A percentile compares a stretch with the other conserved stretches of the same genome.
Evolutionary conservation across 64 coral and sea anemone species (phyloP).

Genomic region (Actinia equina): DNA sequence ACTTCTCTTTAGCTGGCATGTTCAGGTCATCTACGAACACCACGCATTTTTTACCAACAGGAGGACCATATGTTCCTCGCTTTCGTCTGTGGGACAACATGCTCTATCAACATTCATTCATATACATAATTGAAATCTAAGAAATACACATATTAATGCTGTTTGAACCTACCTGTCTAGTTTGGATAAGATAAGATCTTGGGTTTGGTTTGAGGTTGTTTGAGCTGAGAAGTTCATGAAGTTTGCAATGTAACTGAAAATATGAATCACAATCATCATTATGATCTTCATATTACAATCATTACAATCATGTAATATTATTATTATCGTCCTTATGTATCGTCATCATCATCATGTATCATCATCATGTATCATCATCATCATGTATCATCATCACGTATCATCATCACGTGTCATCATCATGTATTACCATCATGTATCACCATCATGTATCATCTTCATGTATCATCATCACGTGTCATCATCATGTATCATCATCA

Average conservation of each 20-base stretch:
- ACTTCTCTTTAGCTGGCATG: constrained; percentile 98
- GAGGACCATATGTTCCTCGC: constrained; percentile 81
- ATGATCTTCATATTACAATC: not conserved
- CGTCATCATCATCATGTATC: not conserved
- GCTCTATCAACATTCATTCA: not conserved
- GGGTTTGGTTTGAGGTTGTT: constrained; percentile 90
- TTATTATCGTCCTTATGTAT: not conserved
- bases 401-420: too few relatives aligned
- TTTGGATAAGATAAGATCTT: constrained; percentile 92
- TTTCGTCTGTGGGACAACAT: constrained; percentile 32
- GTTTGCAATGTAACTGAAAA: constrained; percentile 91
- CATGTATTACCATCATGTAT: not conserved
- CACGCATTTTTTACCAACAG: constrained; percentile 87
- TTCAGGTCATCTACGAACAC: constrained; percentile 98
- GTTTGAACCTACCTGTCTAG: constrained; percentile 72
- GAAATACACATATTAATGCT: not conserved
- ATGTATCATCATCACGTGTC: not conserved
- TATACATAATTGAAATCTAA: too few relatives aligned
- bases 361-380: not conserved
- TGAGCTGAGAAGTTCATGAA: constrained; percentile 98
- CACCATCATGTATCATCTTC: not conserved
- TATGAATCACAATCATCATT: not conserved
- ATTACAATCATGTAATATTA: too few relatives aligned
- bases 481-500: not conserved
- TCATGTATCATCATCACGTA: not conserved